Conservation (phyloP, 1,140 invertebrate species). For the Epicauta chinensis region DNA sequence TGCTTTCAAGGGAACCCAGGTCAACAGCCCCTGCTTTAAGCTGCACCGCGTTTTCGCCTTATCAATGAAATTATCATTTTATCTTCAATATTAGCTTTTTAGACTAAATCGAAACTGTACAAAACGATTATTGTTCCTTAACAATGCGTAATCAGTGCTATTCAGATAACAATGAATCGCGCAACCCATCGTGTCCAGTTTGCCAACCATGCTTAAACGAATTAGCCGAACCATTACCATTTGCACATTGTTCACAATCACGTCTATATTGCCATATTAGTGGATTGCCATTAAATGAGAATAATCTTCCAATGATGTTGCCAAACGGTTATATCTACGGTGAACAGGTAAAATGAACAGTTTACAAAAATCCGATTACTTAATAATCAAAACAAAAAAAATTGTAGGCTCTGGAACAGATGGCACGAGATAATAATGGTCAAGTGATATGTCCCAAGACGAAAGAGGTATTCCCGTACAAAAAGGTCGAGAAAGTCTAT, state of each 20-base stretch:
- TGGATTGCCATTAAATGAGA: slow-evolving; percentile 89
- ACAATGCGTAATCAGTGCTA: slow-evolving; percentile 59
- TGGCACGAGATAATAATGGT: slow-evolving; percentile 83
- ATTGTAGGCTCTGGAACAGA: slow-evolving; percentile 69
- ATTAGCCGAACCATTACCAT: slow-evolving; percentile 81
- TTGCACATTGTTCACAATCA: slow-evolving; percentile 94
- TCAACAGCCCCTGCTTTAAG: no score
- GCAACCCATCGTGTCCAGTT: slow-evolving; percentile 88
- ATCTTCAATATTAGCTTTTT: no score
- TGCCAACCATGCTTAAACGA: slow-evolving; percentile 84
- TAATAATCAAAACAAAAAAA: no score
- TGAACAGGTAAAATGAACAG: slow-evolving; percentile 75
- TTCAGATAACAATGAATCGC: slow-evolving; percentile 47
- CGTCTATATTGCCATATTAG: slow-evolving; percentile 88
- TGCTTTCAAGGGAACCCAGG: no score
- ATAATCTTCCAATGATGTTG: slow-evolving; percentile 97
- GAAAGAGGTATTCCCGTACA: slow-evolving; percentile 80
- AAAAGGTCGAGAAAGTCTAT: slow-evolving; percentile 90
- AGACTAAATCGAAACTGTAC: no score
- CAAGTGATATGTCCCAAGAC: slow-evolving; percentile 88
- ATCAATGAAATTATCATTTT: no score
- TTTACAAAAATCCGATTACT: no score
- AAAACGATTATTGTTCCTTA: no score
- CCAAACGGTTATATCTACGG: slow-evolving; percentile 98
- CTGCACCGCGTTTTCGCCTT: no score